phyloP scores from a whole-genome alignment of 2,113 vertebrate species.

The Artemisiospiza belli region DNA sequence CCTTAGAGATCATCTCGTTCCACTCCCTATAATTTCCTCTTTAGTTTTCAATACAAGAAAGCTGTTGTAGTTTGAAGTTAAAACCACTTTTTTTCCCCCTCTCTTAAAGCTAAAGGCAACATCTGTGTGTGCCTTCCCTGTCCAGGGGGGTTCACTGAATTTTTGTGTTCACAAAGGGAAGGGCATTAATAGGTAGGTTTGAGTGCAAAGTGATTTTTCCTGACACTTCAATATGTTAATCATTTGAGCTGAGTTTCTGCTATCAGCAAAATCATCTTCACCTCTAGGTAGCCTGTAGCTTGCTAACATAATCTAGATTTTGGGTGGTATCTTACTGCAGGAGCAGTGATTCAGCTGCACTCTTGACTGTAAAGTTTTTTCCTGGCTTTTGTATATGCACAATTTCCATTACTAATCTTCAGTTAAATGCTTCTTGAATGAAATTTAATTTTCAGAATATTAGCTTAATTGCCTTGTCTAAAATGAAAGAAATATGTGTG shows the following conservation, averaged over 20 bases:
- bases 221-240: constrained; percentile 14
- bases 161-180: background rate
- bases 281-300: background rate
- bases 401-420: background rate
- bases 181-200: background rate
- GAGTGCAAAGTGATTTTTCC: background rate
- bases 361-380: background rate
- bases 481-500: background rate
- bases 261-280: constrained; percentile 34
- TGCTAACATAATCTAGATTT: background rate
- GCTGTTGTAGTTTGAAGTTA: background rate
- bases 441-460: background rate
- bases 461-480: background rate
- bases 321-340: background rate
- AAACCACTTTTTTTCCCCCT: background rate
- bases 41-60: background rate
- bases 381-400: background rate
- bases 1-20: background rate
- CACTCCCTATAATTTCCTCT: background rate
- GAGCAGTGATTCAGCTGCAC: background rate
- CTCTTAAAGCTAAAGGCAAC: background rate
- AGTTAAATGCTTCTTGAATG: background rate
- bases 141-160: background rate
- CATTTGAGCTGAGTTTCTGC: background rate
- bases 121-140: background rate